Evolutionary conservation across 1,140 invertebrate species (phyloP), one percentile per base, ranked within the genome.

Genomic region (Eciton burchellii): DNA sequence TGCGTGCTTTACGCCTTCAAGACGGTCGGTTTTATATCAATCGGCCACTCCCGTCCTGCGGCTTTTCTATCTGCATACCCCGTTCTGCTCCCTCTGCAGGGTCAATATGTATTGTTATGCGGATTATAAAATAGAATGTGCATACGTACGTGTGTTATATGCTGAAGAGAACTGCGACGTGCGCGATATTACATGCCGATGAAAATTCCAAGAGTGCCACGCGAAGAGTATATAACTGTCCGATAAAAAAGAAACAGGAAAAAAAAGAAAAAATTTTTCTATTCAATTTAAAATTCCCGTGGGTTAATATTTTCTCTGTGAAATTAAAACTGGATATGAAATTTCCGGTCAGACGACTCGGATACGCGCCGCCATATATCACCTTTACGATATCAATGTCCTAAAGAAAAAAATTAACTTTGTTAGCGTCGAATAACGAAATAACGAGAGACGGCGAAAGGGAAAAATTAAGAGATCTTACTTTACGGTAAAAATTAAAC

Each of bases 21-120:
- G 35, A 62, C 47, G 83, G 45, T 65, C 54, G 77, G 87, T 81
- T 92, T 92, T 92, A 92, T 91, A 92, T 83, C 74, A 24, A 74
- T 83, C 65, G 49, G 62, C 81, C 41, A 43, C 76, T 83, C 84
- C 86, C 90, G 56, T 84, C 82, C 81, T 85, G n/a, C 3, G 41
- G 24, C 54, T 84, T 77, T 86, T 85, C 52, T 68, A 35, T 79
- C 26, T 45, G 47, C 12, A 29, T 19, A 52, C 47, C n/a, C 11
- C 12, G 54, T 43, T 21, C 65, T 79, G 66, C 81, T 47, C 35
- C 49, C 35, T 56, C 43, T 41, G 47, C 26, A 26, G 47, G 43
- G 14, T 59, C 68, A 29, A 19, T 52, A 43, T 14, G 4, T 35
- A 57, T 70, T 68, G 56, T 21, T 79, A 70, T 45, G 8, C 8